A percentile compares a stretch with the other conserved stretches of the same genome.
Evolutionary conservation across 2,113 vertebrate species (phyloP).

Genomic region (Candoia aspera): DNA sequence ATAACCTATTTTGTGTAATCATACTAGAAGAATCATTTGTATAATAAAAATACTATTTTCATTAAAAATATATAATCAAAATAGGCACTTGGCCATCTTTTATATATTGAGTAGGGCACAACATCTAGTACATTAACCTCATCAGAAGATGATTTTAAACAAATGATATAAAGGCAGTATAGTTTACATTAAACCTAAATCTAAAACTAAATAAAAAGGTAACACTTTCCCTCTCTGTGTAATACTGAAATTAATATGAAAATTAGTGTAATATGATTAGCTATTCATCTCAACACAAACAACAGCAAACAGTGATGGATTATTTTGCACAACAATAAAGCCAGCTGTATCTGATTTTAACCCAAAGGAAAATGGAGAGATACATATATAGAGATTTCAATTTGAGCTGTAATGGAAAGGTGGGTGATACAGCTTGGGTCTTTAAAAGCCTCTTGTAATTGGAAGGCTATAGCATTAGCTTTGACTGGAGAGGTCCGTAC

Average conservation of each 20-base stretch:
- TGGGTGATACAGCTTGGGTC: slow-evolving; percentile 62
- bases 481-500: slow-evolving; percentile 61
- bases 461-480: slow-evolving; percentile 60
- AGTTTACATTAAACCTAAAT: slow-evolving; percentile 3
- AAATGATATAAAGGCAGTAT: slow-evolving; percentile 14
- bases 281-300: slow-evolving; percentile 49
- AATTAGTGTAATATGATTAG: slow-evolving; percentile 57
- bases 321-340: slow-evolving; percentile 52
- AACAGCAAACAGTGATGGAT: slow-evolving; percentile 52
- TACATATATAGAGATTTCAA: slow-evolving; percentile 51
- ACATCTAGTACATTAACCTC: slow-evolving; percentile 56
- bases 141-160: slow-evolving; percentile 25
- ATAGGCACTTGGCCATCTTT: slow-evolving; percentile 53
- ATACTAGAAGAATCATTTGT: not conserved
- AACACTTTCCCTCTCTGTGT: slow-evolving; percentile 36
- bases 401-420: slow-evolving; percentile 68
- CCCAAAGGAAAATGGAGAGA: slow-evolving; percentile 52
- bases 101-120: slow-evolving; percentile 49
- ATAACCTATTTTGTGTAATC: slow-evolving; percentile 1
- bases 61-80: slow-evolving; percentile 53
- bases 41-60: slow-evolving; percentile 53
- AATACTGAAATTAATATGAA: slow-evolving; percentile 58
- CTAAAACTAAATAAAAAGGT: slow-evolving; percentile 39
- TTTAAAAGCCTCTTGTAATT: slow-evolving; percentile 69
- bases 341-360: slow-evolving; percentile 55